These are phyloP conservation scores for Garra rufa DNA, from an alignment of 2,113 vertebrate species.

Conservation along the genomic window DNA sequence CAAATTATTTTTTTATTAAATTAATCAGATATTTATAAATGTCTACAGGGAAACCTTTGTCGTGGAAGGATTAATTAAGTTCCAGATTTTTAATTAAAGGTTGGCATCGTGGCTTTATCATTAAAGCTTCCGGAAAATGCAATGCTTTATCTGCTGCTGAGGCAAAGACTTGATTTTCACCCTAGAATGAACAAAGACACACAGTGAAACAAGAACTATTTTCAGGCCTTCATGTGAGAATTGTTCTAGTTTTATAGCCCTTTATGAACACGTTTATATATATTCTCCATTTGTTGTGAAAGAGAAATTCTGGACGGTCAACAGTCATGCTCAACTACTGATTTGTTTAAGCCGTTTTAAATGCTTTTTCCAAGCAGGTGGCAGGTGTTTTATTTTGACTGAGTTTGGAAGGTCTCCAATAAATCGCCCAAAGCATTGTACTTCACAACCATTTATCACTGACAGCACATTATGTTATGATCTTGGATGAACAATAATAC, in stretches of 20 bases:
- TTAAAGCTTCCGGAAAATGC: not conserved
- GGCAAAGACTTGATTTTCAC: not conserved
- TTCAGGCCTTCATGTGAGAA: not conserved
- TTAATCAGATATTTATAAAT: not conserved
- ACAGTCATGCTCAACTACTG: not conserved
- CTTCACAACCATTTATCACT: conserved; percentile 9
- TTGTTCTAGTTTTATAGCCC: not conserved
- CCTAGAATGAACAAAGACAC: not conserved
- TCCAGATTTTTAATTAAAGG: conserved; percentile 42
- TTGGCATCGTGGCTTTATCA: conserved; percentile 16
- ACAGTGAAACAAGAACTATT: not conserved
- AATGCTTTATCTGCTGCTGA: not conserved
- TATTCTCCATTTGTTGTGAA: not conserved
- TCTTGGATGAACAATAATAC: not conserved
- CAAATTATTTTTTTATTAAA: not conserved
- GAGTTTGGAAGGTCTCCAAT: not conserved
- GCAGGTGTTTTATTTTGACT: not conserved
- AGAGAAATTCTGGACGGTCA: not conserved
- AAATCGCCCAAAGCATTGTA: not conserved
- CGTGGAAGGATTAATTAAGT: conserved; percentile 32
- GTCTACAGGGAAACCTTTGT: conserved; percentile 19
- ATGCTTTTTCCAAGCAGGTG: not conserved
- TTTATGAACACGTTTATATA: not conserved
- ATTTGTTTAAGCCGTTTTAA: not conserved
- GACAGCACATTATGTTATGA: conserved; percentile 5